A percentile compares a stretch with the other conserved stretches of the same genome.
Evolutionary conservation across 2,113 vertebrate genomes (phyloP).

Genomic region (Dicaeum eximium): DNA sequence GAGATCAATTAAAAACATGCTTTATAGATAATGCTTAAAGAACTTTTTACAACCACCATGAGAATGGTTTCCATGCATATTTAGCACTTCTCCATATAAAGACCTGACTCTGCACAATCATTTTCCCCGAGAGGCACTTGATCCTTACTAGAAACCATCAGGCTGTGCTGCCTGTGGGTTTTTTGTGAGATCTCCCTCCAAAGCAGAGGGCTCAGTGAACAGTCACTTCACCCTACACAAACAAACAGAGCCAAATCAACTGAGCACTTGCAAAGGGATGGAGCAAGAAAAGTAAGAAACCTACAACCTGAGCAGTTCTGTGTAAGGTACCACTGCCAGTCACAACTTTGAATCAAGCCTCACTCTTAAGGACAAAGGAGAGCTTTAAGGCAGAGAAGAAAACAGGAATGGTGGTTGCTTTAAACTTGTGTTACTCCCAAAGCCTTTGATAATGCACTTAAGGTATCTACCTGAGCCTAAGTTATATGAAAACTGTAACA

Average conservation of each 20-base stretch:
- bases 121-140: neutral
- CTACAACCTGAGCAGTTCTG: neutral
- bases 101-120: neutral
- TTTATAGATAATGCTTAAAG: neutral
- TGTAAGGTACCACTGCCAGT: neutral
- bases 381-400: neutral
- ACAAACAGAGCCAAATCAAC: neutral
- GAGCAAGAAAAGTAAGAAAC: neutral
- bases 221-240: neutral
- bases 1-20: neutral
- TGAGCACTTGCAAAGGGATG: neutral
- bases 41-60: neutral
- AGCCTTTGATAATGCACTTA: neutral
- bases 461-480: neutral
- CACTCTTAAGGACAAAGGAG: neutral
- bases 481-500: neutral
- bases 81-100: neutral
- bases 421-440: neutral
- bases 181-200: neutral
- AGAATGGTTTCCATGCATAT: neutral
- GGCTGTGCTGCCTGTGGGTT: neutral
- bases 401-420: neutral
- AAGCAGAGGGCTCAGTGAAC: neutral
- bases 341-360: neutral
- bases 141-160: neutral